phyloP scores from a whole-genome alignment of 2,113 vertebrate genomes.

The Cairina moschata region DNA sequence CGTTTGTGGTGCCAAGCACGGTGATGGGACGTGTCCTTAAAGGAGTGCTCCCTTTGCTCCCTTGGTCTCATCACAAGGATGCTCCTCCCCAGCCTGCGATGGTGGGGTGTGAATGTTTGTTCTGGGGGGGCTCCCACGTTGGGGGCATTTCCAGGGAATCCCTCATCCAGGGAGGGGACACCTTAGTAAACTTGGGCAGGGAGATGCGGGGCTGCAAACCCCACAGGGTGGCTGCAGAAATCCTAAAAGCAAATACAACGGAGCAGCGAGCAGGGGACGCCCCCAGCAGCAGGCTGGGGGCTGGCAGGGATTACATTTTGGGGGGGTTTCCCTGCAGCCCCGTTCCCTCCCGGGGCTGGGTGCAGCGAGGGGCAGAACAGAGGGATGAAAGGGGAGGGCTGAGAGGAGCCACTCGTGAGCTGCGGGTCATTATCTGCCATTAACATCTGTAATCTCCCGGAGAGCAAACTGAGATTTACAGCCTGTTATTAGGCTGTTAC shows the following conservation, averaged over 20 bases:
- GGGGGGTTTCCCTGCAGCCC: neutral
- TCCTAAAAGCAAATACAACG: neutral
- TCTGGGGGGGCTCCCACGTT: neutral
- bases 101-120: neutral
- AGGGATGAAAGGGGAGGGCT: constrained; percentile 48
- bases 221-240: neutral
- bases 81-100: neutral
- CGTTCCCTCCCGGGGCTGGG: neutral
- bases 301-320: neutral
- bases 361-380: neutral
- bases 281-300: neutral
- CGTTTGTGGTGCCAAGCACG: neutral
- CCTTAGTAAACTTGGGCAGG: no score
- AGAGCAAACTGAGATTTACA: constrained; percentile 72
- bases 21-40: neutral
- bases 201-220: neutral
- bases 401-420: constrained; percentile 45
- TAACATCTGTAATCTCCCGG: constrained; percentile 70
- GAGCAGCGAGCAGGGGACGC: neutral
- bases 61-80: neutral
- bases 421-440: constrained; percentile 70
- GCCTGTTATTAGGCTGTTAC: constrained; percentile 70
- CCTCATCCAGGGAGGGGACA: neutral
- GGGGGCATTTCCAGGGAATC: neutral
- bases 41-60: no score